phyloP scores from a whole-genome alignment of 2,888 invertebrate genomes.

The Epirrhoe tristata region DNA sequence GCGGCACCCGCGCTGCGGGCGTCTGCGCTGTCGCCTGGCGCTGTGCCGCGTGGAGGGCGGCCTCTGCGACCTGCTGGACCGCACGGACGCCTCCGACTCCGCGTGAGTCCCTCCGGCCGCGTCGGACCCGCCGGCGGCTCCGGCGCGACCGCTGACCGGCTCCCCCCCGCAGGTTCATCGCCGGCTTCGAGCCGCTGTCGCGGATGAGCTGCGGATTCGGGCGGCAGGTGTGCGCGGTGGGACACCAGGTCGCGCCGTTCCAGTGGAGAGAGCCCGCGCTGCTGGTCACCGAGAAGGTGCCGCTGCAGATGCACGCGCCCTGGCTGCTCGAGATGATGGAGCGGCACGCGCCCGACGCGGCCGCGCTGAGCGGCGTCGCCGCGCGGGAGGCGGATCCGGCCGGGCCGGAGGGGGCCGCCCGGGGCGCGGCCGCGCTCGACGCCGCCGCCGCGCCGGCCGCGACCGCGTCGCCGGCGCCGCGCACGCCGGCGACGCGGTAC shows the following conservation, averaged over 20 bases:
- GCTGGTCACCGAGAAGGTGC: constrained; percentile 1
- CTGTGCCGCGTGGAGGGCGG: constrained; percentile 14
- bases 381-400: constrained; percentile 4
- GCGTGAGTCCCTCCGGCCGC: constrained; percentile 8
- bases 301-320: constrained; percentile 2
- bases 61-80: constrained; percentile 6
- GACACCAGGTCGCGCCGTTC: background rate
- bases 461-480: background rate
- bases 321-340: constrained; percentile 1
- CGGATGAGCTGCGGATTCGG: background rate
- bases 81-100: background rate
- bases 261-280: background rate
- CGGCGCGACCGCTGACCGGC: background rate
- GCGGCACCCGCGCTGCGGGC: constrained; percentile 7
- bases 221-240: background rate
- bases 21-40: constrained; percentile 7
- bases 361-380: background rate
- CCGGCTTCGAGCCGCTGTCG: background rate
- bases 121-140: background rate
- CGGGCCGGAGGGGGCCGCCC: background rate
- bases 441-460: background rate
- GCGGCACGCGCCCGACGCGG: background rate
- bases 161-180: background rate
- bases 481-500: background rate
- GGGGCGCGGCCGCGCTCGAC: background rate